Evolutionary conservation across 2,888 invertebrate genomes (phyloP).

Genomic region (Plusia festucae): DNA sequence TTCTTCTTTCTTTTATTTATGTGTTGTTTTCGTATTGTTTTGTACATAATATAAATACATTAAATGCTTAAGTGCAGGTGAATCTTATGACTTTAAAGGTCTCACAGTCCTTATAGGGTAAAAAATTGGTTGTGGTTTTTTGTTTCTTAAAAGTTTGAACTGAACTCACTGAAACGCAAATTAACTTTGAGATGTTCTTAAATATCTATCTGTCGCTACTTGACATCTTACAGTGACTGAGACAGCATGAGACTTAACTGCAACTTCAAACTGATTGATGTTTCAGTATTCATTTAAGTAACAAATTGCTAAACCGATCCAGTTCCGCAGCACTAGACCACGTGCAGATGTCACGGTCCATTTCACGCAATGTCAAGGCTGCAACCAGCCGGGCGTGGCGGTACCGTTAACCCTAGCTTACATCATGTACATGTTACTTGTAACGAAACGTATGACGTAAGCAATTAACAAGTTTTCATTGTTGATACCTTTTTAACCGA

Average conservation of each 20-base stretch:
- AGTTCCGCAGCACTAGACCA: background rate
- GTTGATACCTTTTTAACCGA: background rate
- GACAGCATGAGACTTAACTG: too few species aligned
- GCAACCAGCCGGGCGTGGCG: slow-evolving; percentile 33
- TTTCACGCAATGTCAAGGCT: slow-evolving; percentile 58
- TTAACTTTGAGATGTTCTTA: too few species aligned
- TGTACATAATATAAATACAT: background rate
- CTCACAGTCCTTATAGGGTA: too few species aligned
- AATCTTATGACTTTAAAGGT: too few species aligned
- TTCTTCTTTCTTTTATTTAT: background rate
- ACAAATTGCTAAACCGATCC: background rate
- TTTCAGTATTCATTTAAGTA: too few species aligned
- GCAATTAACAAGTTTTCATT: background rate
- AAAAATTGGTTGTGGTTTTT: too few species aligned
- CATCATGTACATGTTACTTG: slow-evolving; percentile 15
- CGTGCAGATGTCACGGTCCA: slow-evolving; percentile 37
- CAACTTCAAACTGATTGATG: too few species aligned
- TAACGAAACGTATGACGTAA: background rate
- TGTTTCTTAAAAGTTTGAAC: too few species aligned
- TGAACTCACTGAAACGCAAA: too few species aligned
- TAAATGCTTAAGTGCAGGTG: too few species aligned
- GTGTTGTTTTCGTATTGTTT: background rate
- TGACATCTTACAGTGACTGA: too few species aligned
- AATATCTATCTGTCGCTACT: too few species aligned
- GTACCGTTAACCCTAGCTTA: slow-evolving; percentile 26